A percentile compares a stretch with the other conserved stretches of the same genome.
phyloP scores from a whole-genome alignment of 2,113 vertebrate genomes.

The Polypterus bichir region DNA sequence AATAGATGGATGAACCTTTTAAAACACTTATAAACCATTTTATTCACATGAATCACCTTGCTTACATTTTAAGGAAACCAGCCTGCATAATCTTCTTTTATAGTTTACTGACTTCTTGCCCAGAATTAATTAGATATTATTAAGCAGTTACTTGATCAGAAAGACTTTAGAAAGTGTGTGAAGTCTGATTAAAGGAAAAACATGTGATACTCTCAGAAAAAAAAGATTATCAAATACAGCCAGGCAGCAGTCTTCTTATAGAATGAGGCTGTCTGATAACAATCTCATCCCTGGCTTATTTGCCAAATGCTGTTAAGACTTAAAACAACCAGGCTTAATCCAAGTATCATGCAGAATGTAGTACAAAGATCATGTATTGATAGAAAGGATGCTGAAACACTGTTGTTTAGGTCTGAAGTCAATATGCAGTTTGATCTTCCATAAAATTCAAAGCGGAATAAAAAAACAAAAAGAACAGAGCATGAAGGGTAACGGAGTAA shows the following conservation, averaged over 20 bases:
- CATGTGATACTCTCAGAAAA: conserved; percentile 39
- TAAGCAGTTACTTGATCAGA: conserved; percentile 57
- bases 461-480: too few species aligned
- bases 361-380: conserved; percentile 27
- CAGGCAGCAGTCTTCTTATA: conserved; percentile 46
- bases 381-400: neutral
- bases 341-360: conserved; percentile 22
- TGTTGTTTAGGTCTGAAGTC: too few species aligned
- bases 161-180: conserved; percentile 42
- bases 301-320: conserved; percentile 40
- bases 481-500: too few species aligned
- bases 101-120: conserved; percentile 49
- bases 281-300: conserved; percentile 50
- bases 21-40: too few species aligned
- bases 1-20: too few species aligned
- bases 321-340: conserved; percentile 38
- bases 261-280: conserved; percentile 43
- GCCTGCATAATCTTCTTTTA: conserved; percentile 24
- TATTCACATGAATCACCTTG: too few species aligned
- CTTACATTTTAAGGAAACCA: too few species aligned
- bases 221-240: conserved; percentile 50
- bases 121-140: conserved; percentile 53
- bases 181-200: conserved; percentile 52
- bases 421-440: too few species aligned
- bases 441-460: too few species aligned